phyloP scores from a whole-genome alignment of 2,888 invertebrate genomes.

The Cremastinae sp. region DNA sequence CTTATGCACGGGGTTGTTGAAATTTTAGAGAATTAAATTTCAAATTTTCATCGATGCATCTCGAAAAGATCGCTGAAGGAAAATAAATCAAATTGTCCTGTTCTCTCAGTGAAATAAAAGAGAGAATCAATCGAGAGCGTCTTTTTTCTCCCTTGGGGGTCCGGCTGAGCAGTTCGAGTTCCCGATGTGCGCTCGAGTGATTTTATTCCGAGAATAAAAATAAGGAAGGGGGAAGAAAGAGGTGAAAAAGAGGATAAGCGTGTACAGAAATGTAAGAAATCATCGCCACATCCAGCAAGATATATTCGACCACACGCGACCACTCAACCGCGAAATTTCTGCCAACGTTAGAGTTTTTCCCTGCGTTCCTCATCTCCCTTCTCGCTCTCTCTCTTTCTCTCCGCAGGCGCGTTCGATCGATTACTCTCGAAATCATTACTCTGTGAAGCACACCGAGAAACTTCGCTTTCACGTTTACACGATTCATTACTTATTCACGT shows the following conservation, averaged over 20 bases:
- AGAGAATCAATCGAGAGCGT: constrained; percentile 25
- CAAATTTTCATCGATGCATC: constrained; percentile 36
- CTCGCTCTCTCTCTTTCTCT: constrained; percentile 1
- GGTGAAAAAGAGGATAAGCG: background rate
- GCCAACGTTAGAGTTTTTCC: constrained; percentile 33
- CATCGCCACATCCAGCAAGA: constrained; percentile 45
- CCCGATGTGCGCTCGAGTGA: constrained; percentile 41
- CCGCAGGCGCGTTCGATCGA: constrained; percentile 13
- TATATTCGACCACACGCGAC: constrained; percentile 46
- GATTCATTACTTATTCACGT: background rate
- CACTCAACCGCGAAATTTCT: constrained; percentile 56
- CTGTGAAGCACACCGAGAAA: constrained; percentile 43
- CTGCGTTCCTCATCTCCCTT: constrained; percentile 27
- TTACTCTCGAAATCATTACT: constrained; percentile 47
- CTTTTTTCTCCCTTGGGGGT: constrained; percentile 42
- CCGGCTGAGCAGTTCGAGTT: constrained; percentile 14
- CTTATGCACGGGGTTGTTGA: too few relatives aligned
- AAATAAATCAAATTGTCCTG: constrained; percentile 45
- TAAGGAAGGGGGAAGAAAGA: constrained; percentile 2
- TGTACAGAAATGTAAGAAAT: constrained; percentile 40
- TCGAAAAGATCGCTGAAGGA: constrained; percentile 23
- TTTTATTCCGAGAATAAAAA: constrained; percentile 32
- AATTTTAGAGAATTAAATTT: constrained; percentile 1
- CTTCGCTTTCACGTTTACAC: constrained; percentile 23
- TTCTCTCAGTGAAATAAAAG: constrained; percentile 13